These are phyloP conservation scores for Sabatieria punctata DNA, from an alignment of 2,888 invertebrate genomes.

Conservation along the genomic window DNA sequence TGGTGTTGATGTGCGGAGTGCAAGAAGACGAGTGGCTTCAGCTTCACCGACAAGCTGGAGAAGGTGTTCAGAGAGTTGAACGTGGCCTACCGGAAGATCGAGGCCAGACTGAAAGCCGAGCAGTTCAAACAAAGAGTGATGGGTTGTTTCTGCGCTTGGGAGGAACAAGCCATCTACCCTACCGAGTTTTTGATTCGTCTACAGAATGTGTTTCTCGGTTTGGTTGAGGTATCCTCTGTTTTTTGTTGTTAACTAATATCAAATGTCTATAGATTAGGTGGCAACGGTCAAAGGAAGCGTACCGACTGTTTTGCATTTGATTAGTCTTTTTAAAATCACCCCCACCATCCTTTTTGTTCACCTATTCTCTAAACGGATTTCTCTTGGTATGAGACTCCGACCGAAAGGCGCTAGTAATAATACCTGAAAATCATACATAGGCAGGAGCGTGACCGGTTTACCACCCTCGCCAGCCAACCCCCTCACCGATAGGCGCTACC, in stretches of 20 bases:
- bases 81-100: constrained; percentile 53
- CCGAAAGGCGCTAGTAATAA: no score
- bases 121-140: constrained; percentile 73
- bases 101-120: constrained; percentile 77
- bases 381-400: no score
- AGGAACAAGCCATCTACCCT: constrained; percentile 90
- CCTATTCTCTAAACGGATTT: no score
- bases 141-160: constrained; percentile 73
- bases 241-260: background rate
- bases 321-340: no score
- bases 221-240: constrained; percentile 32
- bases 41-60: constrained; percentile 2
- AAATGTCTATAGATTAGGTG: background rate
- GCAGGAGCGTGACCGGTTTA: no score
- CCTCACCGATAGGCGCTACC: no score
- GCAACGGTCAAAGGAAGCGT: no score
- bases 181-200: constrained; percentile 69
- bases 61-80: constrained; percentile 54
- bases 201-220: constrained; percentile 75
- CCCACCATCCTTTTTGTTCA: no score
- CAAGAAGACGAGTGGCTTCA: background rate
- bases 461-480: no score
- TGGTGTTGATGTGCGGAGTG: no score
- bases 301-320: no score
- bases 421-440: no score